These are phyloP conservation scores for Hemistola chrysoprasaria DNA, from an alignment of 2,888 invertebrate genomes.

Conservation along the genomic window DNA sequence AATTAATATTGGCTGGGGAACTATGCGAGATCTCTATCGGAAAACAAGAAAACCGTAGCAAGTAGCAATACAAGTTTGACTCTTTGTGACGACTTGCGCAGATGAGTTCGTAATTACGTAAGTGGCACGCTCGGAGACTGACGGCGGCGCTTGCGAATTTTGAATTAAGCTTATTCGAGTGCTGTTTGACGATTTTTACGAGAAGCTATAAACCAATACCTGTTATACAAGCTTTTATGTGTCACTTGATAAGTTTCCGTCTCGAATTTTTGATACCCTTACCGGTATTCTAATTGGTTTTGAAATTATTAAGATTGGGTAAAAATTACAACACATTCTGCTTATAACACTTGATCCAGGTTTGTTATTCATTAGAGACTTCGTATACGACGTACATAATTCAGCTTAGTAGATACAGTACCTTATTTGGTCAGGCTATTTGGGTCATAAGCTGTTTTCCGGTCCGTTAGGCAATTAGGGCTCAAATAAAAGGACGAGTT, in stretches of 20 bases:
- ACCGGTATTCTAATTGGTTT: no score
- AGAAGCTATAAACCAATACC: no score
- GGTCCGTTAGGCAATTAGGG: conserved; percentile 44
- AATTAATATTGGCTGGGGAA: conserved; percentile 26
- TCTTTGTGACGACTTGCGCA: conserved; percentile 42
- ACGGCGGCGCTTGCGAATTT: background rate
- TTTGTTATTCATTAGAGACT: conserved; percentile 11
- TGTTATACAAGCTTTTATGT: no score
- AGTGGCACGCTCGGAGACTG: conserved; percentile 34
- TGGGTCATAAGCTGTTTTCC: conserved; percentile 42
- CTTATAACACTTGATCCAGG: conserved; percentile 5
- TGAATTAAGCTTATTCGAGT: background rate
- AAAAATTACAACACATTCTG: no score
- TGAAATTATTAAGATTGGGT: no score
- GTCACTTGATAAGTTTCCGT: no score
- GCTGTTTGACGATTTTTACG: no score
- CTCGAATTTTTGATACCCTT: no score
- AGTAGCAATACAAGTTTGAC: conserved; percentile 49
- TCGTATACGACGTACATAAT: conserved; percentile 12
- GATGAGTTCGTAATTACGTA: conserved; percentile 55
- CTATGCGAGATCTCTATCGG: conserved; percentile 29
- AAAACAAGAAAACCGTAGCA: conserved; percentile 46
- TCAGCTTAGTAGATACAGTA: conserved; percentile 10
- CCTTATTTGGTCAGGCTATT: conserved; percentile 33
- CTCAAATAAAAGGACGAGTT: conserved; percentile 37